Conservation (phyloP, 30 jellyfish, hydroid and myxozoan genomes). For the Cassiopea andromeda region DNA sequence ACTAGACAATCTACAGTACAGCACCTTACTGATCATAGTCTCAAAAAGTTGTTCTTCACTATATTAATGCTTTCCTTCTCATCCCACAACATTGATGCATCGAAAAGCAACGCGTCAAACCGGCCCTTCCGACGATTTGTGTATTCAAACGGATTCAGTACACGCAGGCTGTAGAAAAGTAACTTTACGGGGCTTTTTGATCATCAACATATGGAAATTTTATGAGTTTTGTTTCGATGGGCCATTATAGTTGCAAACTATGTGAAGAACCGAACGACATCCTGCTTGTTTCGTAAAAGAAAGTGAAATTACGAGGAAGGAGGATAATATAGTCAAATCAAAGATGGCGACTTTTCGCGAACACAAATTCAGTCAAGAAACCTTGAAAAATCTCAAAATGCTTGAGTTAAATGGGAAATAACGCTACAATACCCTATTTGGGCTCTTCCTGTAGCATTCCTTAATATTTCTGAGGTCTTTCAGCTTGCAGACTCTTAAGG, state of each 20-base stretch:
- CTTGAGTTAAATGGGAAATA: conserved; percentile 59
- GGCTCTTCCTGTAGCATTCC: conserved; percentile 84
- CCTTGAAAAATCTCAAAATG: conserved; percentile 14
- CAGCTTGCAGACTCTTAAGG: conserved; percentile 62
- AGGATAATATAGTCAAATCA: conserved; percentile 1
- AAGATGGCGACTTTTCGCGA: conserved; percentile 43
- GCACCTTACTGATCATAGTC: neutral
- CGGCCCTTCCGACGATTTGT: too few species aligned
- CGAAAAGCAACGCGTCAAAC: too few species aligned
- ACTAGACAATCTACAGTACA: neutral
- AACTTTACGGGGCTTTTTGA: neutral
- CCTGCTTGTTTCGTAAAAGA: neutral
- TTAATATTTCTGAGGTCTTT: conserved; percentile 42
- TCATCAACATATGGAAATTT: neutral
- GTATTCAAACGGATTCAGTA: too few species aligned
- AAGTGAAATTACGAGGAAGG: neutral
- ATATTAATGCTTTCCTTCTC: too few species aligned
- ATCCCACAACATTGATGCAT: too few species aligned
- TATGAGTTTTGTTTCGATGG: neutral
- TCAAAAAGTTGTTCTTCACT: neutral
- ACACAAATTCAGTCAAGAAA: conserved; percentile 20
- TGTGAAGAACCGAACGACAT: neutral
- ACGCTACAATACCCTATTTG: conserved; percentile 84
- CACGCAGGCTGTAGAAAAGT: too few species aligned
- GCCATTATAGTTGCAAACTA: neutral